A percentile compares a stretch with the other conserved stretches of the same genome.
These are phyloP conservation scores for Petroica traversi DNA, from an alignment of 2,113 vertebrate genomes.

Conservation along the genomic window DNA sequence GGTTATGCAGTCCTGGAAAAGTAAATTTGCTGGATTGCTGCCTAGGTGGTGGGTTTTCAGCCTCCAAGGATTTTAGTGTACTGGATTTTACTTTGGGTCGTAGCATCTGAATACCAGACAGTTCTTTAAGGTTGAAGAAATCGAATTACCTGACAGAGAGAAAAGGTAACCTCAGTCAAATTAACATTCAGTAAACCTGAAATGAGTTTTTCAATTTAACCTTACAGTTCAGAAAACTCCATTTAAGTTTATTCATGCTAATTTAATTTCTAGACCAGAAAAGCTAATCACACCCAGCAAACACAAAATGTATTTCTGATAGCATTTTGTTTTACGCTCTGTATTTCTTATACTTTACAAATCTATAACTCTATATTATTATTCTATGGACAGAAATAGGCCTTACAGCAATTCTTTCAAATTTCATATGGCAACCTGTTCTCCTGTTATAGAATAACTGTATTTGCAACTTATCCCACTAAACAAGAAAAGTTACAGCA, in stretches of 20 bases:
- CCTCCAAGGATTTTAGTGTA: neutral
- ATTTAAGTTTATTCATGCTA: neutral
- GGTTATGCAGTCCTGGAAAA: neutral
- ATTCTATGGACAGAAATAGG: neutral
- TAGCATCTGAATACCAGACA: neutral
- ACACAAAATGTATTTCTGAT: neutral
- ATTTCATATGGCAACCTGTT: neutral
- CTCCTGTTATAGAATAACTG: neutral
- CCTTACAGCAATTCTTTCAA: neutral
- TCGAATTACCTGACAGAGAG: neutral
- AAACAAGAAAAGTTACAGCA: neutral
- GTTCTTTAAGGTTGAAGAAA: neutral
- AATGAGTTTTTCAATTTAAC: neutral
- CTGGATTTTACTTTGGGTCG: neutral
- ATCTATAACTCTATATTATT: neutral
- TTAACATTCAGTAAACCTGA: neutral
- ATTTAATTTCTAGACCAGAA: neutral
- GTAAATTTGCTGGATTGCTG: neutral
- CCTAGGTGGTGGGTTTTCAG: neutral
- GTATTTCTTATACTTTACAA: neutral
- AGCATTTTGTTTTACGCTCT: neutral
- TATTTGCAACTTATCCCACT: neutral
- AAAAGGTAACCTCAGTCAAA: neutral
- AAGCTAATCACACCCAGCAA: neutral
- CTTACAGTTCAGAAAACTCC: neutral